Percentiles rank a stretch among this genome's conserved stretches.
Conservation (phyloP, 1,140 invertebrate genomes). For the Sarcophaga bullata region DNA sequence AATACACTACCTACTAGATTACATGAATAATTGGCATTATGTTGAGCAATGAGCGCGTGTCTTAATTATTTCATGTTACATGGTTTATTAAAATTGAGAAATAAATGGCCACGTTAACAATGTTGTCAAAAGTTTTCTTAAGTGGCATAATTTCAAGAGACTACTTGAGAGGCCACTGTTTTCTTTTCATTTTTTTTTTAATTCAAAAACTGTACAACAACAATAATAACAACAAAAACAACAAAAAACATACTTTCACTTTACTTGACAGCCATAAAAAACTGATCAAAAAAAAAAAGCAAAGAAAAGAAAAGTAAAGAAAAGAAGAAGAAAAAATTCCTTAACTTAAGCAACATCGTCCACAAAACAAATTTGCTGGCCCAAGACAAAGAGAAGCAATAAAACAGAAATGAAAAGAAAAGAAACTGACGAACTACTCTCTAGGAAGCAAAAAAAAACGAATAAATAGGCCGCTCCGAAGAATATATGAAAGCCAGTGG, state of each 20-base stretch:
- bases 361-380: no score
- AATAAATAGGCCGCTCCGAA: neutral
- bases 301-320: no score
- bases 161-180: constrained; percentile 32
- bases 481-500: neutral
- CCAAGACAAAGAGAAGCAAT: neutral
- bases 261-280: neutral
- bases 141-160: constrained; percentile 39
- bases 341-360: no score
- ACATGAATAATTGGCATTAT: no score
- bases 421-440: neutral
- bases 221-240: neutral
- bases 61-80: no score
- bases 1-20: no score
- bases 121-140: constrained; percentile 38
- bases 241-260: neutral
- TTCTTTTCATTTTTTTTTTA: neutral
- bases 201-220: neutral
- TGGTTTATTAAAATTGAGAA: neutral
- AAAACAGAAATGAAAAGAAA: neutral
- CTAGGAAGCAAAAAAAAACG: neutral
- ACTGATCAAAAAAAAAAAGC: no score
- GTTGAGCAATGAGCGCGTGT: no score
- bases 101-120: constrained; percentile 40
- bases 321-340: no score